These are phyloP conservation scores for Rhinoderma darwinii DNA, from an alignment of 2,113 vertebrate genomes.

Conservation along the genomic window DNA sequence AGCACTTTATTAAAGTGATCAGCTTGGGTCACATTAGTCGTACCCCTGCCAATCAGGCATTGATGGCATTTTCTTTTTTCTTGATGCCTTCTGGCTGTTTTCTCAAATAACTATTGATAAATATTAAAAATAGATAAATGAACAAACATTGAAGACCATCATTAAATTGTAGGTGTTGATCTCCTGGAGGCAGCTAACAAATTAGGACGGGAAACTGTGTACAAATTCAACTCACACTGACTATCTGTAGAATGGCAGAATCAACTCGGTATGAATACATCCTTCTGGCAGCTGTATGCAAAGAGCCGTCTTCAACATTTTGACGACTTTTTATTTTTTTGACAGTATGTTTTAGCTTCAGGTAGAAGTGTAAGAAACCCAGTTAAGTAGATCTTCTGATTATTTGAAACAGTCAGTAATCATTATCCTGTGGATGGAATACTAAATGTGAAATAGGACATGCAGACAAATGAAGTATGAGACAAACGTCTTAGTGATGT, in stretches of 20 bases:
- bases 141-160: slow-evolving; percentile 51
- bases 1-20: too few relatives aligned
- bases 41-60: too few relatives aligned
- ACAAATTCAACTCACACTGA: slow-evolving; percentile 67
- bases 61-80: too few relatives aligned
- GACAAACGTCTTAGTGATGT: slow-evolving; percentile 78
- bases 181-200: slow-evolving; percentile 62
- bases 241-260: slow-evolving; percentile 63
- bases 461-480: slow-evolving; percentile 70
- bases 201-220: slow-evolving; percentile 51
- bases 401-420: slow-evolving; percentile 65
- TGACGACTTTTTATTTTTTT: slow-evolving; percentile 66
- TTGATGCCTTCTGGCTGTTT: slow-evolving; percentile 48
- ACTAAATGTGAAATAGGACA: slow-evolving; percentile 46
- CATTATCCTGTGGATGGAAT: slow-evolving; percentile 58
- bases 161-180: slow-evolving; percentile 65
- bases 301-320: slow-evolving; percentile 56
- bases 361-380: slow-evolving; percentile 61
- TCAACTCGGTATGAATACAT: slow-evolving; percentile 61
- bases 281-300: slow-evolving; percentile 67
- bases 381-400: slow-evolving; percentile 65
- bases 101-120: slow-evolving; percentile 61
- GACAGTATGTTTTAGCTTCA: slow-evolving; percentile 66
- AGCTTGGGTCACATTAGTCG: too few relatives aligned
- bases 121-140: slow-evolving; percentile 25